A percentile compares a stretch with the other conserved stretches of the same genome.
These are phyloP conservation scores for Saxicola maurus DNA, from an alignment of 2,797 vertebrate species.

Conservation along the genomic window DNA sequence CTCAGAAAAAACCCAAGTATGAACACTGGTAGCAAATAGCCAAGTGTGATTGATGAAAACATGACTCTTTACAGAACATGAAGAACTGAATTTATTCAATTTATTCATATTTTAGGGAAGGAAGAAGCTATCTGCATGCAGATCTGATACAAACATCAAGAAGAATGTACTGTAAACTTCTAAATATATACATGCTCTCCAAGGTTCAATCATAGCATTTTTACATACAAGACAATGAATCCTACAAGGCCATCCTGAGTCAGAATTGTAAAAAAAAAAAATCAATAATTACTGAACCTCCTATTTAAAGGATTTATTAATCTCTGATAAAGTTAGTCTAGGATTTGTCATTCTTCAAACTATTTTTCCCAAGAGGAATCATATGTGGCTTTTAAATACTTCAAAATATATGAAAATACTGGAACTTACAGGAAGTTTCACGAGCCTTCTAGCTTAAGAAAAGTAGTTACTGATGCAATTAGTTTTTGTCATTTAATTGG, in stretches of 20 bases:
- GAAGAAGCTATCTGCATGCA: background rate
- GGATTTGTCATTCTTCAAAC: background rate
- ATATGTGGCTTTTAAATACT: background rate
- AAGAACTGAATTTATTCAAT: background rate
- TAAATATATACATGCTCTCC: background rate
- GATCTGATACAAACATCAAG: background rate
- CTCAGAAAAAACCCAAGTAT: fast-evolving
- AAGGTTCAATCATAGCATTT: background rate
- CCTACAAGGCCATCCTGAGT: background rate
- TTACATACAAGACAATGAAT: background rate
- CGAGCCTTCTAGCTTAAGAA: background rate
- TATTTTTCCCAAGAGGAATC: background rate
- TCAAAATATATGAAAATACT: background rate
- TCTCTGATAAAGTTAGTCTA: background rate
- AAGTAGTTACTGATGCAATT: background rate
- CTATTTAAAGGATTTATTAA: slow-evolving; percentile 63
- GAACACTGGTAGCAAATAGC: background rate
- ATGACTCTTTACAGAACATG: background rate
- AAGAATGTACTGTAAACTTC: background rate
- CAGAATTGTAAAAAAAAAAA: background rate
- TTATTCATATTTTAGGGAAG: background rate
- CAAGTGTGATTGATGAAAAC: background rate
- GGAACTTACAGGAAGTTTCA: slow-evolving; percentile 27
- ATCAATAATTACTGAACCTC: slow-evolving; percentile 31
- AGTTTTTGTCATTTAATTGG: background rate